Evolutionary conservation across 2,888 invertebrate species (phyloP).

Genomic region (Bembecia ichneumoniformis): DNA sequence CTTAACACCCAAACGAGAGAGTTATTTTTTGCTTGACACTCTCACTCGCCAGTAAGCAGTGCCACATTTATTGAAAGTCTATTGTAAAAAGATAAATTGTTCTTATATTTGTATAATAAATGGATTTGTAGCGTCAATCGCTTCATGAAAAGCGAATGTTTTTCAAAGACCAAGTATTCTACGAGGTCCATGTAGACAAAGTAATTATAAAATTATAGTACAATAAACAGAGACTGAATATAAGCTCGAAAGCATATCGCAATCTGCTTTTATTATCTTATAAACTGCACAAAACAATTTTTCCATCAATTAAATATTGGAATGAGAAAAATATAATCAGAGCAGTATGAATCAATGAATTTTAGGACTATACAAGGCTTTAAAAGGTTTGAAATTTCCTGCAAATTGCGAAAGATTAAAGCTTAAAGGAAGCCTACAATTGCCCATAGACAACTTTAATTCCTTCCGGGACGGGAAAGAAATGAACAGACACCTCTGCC

Average conservation of each 20-base stretch:
- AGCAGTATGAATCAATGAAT: no score
- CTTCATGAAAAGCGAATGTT: no score
- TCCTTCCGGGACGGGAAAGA: constrained; percentile 49
- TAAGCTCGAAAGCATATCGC: no score
- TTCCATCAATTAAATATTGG: no score
- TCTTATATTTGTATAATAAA: not conserved
- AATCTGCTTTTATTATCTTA: no score
- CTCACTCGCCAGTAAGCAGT: not conserved
- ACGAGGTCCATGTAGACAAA: no score
- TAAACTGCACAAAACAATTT: no score
- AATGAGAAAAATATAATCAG: no score
- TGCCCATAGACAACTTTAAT: constrained; percentile 59
- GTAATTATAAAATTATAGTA: no score
- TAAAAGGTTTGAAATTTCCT: not conserved
- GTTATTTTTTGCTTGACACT: not conserved
- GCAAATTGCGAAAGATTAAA: not conserved
- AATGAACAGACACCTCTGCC: constrained; percentile 62
- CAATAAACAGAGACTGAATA: no score
- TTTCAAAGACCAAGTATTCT: no score
- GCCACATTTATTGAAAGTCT: not conserved
- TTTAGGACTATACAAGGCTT: not conserved
- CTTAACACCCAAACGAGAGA: not conserved
- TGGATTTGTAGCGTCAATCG: no score
- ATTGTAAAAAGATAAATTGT: not conserved
- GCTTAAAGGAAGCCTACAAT: constrained; percentile 29